phyloP scores from a whole-genome alignment of 2,113 vertebrate genomes.

The Tapirus terrestris region DNA sequence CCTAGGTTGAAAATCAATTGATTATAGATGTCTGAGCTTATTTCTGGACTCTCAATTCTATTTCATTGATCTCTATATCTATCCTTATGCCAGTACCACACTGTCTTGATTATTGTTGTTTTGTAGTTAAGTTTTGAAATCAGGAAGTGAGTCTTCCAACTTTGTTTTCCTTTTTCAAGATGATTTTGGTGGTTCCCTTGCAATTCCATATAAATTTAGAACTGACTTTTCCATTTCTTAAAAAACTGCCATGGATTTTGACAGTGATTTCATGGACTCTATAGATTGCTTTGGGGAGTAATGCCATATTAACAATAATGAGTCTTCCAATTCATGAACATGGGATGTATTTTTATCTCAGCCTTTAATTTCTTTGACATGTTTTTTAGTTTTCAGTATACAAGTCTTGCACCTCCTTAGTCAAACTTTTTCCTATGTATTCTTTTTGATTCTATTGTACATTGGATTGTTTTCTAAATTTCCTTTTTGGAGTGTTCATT shows the following conservation, averaged over 20 bases:
- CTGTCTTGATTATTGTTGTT: not conserved
- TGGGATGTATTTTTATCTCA: not conserved
- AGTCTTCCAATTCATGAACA: not conserved
- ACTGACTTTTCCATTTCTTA: not conserved
- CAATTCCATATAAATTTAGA: not conserved
- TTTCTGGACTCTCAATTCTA: not conserved
- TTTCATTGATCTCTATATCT: not conserved
- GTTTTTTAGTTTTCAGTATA: not conserved
- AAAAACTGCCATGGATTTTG: not conserved
- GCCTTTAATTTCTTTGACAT: not conserved
- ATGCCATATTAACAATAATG: not conserved
- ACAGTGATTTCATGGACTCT: not conserved
- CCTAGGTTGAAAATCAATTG: not conserved
- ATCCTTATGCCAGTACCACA: not conserved
- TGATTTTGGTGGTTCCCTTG: not conserved
- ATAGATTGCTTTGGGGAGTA: not conserved
- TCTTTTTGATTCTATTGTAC: not conserved
- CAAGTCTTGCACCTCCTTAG: not conserved
- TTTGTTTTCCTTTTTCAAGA: not conserved
- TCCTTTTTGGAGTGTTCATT: no score
- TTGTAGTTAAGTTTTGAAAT: not conserved
- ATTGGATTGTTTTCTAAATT: no score
- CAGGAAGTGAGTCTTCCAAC: not conserved
- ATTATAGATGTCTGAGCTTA: not conserved
- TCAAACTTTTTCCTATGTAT: not conserved